phyloP scores from a whole-genome alignment of 1,140 invertebrate species.

The Argopecten irradians region DNA sequence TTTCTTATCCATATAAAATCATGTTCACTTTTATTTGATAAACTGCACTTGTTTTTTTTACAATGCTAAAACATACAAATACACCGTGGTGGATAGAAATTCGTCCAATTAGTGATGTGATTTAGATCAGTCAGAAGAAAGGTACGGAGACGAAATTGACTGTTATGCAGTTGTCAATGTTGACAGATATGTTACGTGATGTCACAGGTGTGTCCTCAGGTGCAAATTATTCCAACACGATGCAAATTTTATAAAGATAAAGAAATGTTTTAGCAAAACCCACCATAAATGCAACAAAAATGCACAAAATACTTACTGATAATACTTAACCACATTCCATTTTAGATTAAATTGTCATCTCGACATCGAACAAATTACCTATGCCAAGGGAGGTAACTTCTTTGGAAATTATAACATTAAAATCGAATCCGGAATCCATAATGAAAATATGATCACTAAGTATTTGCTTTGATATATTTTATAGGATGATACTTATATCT shows the following conservation, averaged over 20 bases:
- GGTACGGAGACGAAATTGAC: background rate
- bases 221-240: background rate
- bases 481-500: no score
- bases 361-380: background rate
- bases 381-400: background rate
- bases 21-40: no score
- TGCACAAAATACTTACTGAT: background rate
- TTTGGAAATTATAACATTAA: background rate
- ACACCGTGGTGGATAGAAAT: no score
- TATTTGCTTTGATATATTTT: no score
- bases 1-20: no score
- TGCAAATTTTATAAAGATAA: background rate
- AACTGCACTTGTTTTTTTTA: no score
- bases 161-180: background rate
- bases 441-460: no score
- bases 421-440: background rate
- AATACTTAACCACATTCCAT: slow-evolving; percentile 22
- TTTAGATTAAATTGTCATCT: background rate
- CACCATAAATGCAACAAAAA: background rate
- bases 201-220: background rate
- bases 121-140: no score
- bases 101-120: no score
- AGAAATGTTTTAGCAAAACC: background rate
- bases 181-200: background rate
- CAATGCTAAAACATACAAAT: no score